These are phyloP conservation scores for Minunthozetes semirufus DNA, from an alignment of 2,888 invertebrate species.

Conservation along the genomic window DNA sequence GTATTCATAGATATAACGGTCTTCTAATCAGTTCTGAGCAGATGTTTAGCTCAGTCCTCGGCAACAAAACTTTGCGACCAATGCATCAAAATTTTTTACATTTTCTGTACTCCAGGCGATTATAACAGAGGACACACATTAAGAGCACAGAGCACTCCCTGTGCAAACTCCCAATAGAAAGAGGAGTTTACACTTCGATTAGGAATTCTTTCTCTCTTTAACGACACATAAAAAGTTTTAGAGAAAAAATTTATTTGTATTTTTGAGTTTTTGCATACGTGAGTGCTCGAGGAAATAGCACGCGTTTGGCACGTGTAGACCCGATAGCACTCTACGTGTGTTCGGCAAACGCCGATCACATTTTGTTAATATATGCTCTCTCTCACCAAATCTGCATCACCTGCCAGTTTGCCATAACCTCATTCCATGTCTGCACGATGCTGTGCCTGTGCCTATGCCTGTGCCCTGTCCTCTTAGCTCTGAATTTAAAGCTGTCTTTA, in stretches of 20 bases:
- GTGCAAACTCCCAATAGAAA: not conserved
- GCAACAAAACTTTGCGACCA: conserved; percentile 22
- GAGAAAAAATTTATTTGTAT: not conserved
- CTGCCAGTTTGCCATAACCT: not conserved
- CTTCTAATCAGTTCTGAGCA: conserved; percentile 20
- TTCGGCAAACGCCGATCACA: not conserved
- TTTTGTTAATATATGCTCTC: not conserved
- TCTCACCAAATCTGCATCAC: conserved; percentile 17
- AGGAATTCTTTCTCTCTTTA: not conserved
- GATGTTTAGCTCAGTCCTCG: not conserved
- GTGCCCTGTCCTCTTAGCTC: not conserved
- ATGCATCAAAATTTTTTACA: conserved; percentile 10
- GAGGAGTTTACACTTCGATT: conserved; percentile 19
- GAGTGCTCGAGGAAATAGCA: conserved; percentile 25
- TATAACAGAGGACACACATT: not conserved
- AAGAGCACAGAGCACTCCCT: not conserved
- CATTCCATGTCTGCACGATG: not conserved
- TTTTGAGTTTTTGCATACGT: not conserved
- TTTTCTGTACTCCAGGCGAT: conserved; percentile 3
- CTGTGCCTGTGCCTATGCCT: not conserved
- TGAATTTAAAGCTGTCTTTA: not conserved
- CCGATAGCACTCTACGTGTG: not conserved
- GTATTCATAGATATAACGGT: conserved; percentile 12
- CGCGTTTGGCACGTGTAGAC: conserved; percentile 6
- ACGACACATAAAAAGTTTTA: conserved; percentile 10